Evolutionary conservation across 2,888 invertebrate genomes (phyloP), one percentile per base, ranked within the genome.

Genomic region (Lepidonotus clava): DNA sequence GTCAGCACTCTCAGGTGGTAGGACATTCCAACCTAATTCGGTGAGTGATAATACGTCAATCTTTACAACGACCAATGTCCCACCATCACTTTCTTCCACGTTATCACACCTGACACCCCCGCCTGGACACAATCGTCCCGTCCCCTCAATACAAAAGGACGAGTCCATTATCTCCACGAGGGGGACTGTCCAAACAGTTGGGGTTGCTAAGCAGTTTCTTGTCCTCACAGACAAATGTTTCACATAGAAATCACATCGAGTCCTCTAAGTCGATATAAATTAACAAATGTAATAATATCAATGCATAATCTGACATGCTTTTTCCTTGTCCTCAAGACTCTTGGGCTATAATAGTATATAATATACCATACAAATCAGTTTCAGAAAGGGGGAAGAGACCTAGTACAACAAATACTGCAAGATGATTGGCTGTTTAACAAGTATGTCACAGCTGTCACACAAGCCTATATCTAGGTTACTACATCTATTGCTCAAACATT

Each of bases 221-320:
- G 41, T 80, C 80, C 41, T 46, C 80, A 18, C 46, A 51, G 41
- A 80, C 80, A 46, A 41, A 41, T 38, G 41, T 32, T 80, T 51
- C 46, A 14, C 28, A 46, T 80, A 46, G 80, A 46, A 51, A 80
- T 46, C 51, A 80, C 80, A 51, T 80, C 46, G 80, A 80, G 38
- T 61, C 61, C 61, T 61, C 4, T 40, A 40, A 40, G 41, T 80
- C 32, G 46, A 80, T 80, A 80, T 80, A 80, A 80, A 80, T 80
- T 80, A 80, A 80, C 80, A 80, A 80, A 80, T 80, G 80, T 80
- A 80, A 80, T 80, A 80, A 71, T 71, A 32, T 80, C 80, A 80
- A 80, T 80, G 80, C 41, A 80, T 46, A 80, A 80, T 80, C 46
- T 41, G 80, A 80, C 80, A 80, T 80, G 80, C 80, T 41, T n/a